Conservation (phyloP, 1,140 invertebrate species). For the Neuroterus valhalla region DNA sequence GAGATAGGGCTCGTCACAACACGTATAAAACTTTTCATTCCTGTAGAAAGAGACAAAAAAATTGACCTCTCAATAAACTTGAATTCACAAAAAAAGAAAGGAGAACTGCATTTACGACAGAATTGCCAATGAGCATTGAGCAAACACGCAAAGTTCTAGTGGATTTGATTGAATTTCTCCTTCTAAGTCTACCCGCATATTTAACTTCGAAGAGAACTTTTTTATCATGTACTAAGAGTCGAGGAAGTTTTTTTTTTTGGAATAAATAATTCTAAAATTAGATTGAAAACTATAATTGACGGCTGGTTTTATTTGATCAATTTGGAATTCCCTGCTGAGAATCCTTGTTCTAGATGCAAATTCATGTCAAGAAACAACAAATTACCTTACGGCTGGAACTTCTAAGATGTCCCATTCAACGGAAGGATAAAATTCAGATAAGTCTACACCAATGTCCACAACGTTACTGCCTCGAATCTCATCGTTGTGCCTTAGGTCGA, state of each 20-base stretch:
- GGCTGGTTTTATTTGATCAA: no score
- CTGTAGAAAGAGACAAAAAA: constrained; percentile 72
- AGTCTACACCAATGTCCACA: constrained; percentile 92
- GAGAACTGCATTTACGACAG: no score
- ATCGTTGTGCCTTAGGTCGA: constrained; percentile 91
- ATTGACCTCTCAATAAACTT: background rate
- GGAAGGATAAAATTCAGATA: constrained; percentile 95
- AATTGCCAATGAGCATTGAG: no score
- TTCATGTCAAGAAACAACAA: background rate
- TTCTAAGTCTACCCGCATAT: no score
- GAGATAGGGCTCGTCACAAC: constrained; percentile 96
- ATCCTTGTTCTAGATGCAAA: background rate
- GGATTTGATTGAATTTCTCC: no score
- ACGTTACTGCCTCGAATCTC: constrained; percentile 88
- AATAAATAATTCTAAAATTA: no score
- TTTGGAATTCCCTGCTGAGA: no score
- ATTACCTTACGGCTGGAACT: constrained; percentile 92
- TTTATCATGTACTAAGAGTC: no score
- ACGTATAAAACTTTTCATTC: constrained; percentile 97
- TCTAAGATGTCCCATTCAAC: constrained; percentile 99
- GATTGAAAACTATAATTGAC: no score
- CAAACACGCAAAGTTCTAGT: no score
- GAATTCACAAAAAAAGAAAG: background rate
- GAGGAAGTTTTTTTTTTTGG: no score
- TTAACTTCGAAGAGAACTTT: no score